phyloP scores from a whole-genome alignment of 2,888 invertebrate species.

The Oxycera nigricornis region DNA sequence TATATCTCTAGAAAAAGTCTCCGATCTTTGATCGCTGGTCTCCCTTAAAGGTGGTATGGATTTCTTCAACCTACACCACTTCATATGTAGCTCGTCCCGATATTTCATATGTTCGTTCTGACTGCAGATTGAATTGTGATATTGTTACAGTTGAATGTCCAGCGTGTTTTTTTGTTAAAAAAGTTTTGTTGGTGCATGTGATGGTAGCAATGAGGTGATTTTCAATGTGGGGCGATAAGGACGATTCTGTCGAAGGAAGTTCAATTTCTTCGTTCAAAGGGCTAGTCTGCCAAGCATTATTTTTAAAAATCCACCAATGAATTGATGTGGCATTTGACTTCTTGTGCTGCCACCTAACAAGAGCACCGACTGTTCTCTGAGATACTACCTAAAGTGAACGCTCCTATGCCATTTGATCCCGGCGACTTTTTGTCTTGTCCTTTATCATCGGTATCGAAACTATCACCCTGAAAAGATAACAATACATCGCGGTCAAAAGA shows the following conservation, averaged over 20 bases:
- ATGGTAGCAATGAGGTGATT: conserved; percentile 6
- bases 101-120: not conserved
- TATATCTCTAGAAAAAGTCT: not conserved
- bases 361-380: conserved; percentile 61
- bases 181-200: conserved; percentile 1
- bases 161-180: not conserved
- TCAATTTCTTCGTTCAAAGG: not conserved
- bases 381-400: conserved; percentile 60
- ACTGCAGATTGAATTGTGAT: not conserved
- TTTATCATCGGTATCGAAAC: conserved; percentile 62
- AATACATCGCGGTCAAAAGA: no score
- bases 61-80: not conserved
- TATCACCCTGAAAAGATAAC: conserved; percentile 58
- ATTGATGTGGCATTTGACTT: no score
- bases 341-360: conserved; percentile 54
- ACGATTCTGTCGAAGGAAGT: not conserved
- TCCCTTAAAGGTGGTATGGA: conserved; percentile 12
- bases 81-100: conserved; percentile 2
- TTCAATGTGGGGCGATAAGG: not conserved
- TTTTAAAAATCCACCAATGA: no score
- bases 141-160: not conserved
- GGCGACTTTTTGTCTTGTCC: conserved; percentile 60
- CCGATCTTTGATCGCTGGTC: not conserved
- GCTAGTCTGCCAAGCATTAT: conserved; percentile 5
- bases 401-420: conserved; percentile 57